Base-by-base conservation (phyloP, 2,888 invertebrate species). In the Hermaeophaga mercurialis region DNA sequence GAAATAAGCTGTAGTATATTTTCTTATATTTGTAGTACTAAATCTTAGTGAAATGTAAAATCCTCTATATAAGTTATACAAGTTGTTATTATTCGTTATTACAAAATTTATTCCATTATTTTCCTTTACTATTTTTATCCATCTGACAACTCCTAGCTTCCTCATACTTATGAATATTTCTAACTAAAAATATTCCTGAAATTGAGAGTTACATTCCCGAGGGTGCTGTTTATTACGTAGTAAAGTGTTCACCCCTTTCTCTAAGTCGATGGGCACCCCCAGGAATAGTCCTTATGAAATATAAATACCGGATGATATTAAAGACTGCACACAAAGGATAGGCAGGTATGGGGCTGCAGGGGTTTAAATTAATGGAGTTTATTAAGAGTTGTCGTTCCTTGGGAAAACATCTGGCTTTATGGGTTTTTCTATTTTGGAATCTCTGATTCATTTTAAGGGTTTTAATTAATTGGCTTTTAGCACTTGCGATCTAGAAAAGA, bases 191-290 rank as follows among this genome's bases (percentile, higher is more conserved):
- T 70, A 68, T 70, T 66, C 67, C 69, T 71, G 73, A 73, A 73
- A 72, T 73, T 73, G 71, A 70, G 71, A 71, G 69, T 69, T 67
- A 66, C 66, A 68, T 71, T 71, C 71, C 70, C 68, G 46, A 70
- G 67, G 70, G 68, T 26, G 66, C 65, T 68, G 70, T 73, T 72
- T 70, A 68, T 72, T 72, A 55, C 41, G 43, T 24, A 14, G 34
- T 33, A 41, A 52, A 14, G 12, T 24, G 54, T 49, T 47, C 49
- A 68, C 69, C 68, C 66, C 68, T 62, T 67, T 66, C 67, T 63
- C 65, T 59, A 62, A 63, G 64, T 62, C 66, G 65, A 14, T 7
- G 14, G 24, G 61, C 64, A 62, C 66, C 61, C 62, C 48, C 50
- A 56, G 54, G 54, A 47, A 54, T 54, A 54, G 48, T 60, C 63